phyloP scores from a whole-genome alignment of 2,888 invertebrate species.

The Machimus rusticus region DNA sequence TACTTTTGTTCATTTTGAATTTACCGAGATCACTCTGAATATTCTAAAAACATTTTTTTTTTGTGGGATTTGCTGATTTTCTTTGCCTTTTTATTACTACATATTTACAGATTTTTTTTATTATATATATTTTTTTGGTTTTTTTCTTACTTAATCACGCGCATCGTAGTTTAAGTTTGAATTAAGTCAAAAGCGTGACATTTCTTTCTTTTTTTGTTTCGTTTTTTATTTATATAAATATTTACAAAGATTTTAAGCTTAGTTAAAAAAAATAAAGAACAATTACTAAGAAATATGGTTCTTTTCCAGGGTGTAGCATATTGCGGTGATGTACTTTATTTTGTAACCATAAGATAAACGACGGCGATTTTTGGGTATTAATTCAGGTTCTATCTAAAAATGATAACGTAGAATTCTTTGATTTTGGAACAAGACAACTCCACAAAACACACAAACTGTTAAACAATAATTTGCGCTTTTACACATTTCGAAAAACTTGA shows the following conservation, averaged over 20 bases:
- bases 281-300: not conserved
- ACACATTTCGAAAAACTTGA: no score
- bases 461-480: no score
- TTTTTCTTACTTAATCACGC: not conserved
- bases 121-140: not conserved
- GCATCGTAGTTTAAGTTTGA: not conserved
- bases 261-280: not conserved
- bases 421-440: no score
- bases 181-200: constrained; percentile 19
- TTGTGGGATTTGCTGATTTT: not conserved
- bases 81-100: not conserved
- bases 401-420: no score
- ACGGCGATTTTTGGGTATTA: not conserved
- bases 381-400: no score
- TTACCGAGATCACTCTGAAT: constrained; percentile 2
- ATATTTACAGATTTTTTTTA: constrained; percentile 1
- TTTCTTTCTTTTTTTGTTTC: not conserved
- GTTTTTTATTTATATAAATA: not conserved
- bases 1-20: constrained; percentile 10
- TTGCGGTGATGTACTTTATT: not conserved
- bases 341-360: not conserved
- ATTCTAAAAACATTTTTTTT: not conserved
- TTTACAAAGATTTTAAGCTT: constrained; percentile 14
- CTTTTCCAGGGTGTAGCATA: not conserved
- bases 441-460: no score